Conservation (phyloP, 2,888 invertebrate genomes). For the Orthosia incerta region DNA sequence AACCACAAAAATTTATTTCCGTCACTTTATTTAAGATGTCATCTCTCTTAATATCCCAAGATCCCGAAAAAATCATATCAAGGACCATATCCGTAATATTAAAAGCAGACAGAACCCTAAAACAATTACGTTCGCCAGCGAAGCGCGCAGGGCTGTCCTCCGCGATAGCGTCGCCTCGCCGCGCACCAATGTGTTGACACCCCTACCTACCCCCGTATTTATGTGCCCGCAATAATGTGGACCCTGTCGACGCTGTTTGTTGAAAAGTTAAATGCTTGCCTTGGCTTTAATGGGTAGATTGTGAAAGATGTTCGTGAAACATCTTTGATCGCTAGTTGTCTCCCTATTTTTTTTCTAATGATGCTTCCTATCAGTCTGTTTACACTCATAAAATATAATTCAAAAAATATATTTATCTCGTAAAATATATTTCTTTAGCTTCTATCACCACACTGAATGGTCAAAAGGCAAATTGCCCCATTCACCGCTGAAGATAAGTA, state of each 20-base stretch:
- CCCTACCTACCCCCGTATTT: slow-evolving; percentile 68
- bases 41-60: neutral
- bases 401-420: no score
- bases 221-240: slow-evolving; percentile 67
- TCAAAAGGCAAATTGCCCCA: no score
- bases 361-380: no score
- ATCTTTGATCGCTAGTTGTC: neutral
- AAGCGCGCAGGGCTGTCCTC: slow-evolving; percentile 71
- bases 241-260: slow-evolving; percentile 30
- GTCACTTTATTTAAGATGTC: neutral
- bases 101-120: slow-evolving; percentile 49
- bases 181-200: slow-evolving; percentile 57
- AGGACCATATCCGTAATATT: slow-evolving; percentile 27
- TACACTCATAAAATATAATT: no score
- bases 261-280: slow-evolving; percentile 48
- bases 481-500: no score
- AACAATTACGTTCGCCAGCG: slow-evolving; percentile 64
- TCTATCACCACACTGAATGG: no score
- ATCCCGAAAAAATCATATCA: slow-evolving; percentile 17
- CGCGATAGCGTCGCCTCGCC: slow-evolving; percentile 69
- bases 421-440: no score
- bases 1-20: no score
- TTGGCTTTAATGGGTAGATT: slow-evolving; percentile 45
- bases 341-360: no score
- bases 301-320: slow-evolving; percentile 10